Evolutionary conservation across 2,113 vertebrate species (phyloP).

Genomic region (Erpornis zantholeuca): DNA sequence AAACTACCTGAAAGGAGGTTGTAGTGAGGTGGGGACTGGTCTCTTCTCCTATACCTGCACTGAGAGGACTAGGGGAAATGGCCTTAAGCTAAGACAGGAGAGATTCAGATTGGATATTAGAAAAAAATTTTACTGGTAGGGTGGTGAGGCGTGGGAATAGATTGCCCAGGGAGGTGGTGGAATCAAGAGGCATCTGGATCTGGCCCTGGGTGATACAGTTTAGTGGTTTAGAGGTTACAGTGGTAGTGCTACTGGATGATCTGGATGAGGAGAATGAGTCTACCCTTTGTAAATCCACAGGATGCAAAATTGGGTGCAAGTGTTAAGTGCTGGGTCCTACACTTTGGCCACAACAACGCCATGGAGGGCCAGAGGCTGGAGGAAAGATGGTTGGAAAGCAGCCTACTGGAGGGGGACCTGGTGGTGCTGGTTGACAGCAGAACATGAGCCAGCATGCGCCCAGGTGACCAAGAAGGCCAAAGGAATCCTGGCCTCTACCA

Average conservation of each 20-base stretch:
- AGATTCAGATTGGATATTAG: background rate
- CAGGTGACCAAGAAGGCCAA: background rate
- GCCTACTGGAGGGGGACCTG: too few relatives aligned
- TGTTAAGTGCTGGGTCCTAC: background rate
- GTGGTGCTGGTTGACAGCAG: background rate
- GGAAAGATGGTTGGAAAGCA: background rate
- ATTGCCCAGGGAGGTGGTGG: background rate
- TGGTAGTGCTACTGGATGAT: background rate
- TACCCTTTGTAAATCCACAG: background rate
- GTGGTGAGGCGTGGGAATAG: background rate
- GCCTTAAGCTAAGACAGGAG: background rate
- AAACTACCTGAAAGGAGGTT: background rate
- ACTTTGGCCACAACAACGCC: background rate
- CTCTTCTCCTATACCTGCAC: background rate
- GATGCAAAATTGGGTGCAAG: fast-evolving
- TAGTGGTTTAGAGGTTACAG: background rate
- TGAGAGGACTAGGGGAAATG: background rate
- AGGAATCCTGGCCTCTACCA: background rate
- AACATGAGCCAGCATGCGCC: too few relatives aligned
- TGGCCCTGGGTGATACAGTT: background rate
- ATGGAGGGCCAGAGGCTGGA: too few relatives aligned
- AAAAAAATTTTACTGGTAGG: background rate
- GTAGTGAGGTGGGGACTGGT: background rate
- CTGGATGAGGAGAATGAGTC: background rate
- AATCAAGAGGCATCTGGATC: background rate